Percentiles rank a stretch among this genome's conserved stretches.
phyloP scores from a whole-genome alignment of 2,888 invertebrate genomes.

The Phaonia tiefii region DNA sequence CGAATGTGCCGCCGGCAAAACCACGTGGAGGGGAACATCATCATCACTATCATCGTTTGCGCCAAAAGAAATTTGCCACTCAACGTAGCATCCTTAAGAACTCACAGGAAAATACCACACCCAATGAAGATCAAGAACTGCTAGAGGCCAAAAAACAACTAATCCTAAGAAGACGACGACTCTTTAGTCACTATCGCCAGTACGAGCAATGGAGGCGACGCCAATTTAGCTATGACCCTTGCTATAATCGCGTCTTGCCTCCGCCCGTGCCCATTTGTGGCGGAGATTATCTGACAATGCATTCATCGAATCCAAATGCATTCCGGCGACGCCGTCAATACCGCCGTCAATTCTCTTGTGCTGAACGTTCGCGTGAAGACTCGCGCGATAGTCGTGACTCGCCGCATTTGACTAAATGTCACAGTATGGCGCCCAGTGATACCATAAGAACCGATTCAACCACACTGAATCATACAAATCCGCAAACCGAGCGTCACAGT shows the following conservation, averaged over 20 bases:
- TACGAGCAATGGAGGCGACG: constrained; percentile 80
- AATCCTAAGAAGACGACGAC: constrained; percentile 77
- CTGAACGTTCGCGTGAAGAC: constrained; percentile 77
- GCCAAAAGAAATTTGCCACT: constrained; percentile 74
- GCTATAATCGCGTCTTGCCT: constrained; percentile 77
- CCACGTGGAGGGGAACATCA: constrained; percentile 4
- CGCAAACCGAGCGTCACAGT: constrained; percentile 69
- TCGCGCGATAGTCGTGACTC: constrained; percentile 79
- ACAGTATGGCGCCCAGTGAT: constrained; percentile 75
- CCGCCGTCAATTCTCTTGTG: constrained; percentile 79
- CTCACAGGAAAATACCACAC: constrained; percentile 72
- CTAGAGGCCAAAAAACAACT: constrained; percentile 78
- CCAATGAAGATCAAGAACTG: constrained; percentile 76
- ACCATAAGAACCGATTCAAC: constrained; percentile 75
- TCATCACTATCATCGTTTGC: constrained; percentile 52
- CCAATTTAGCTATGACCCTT: constrained; percentile 80
- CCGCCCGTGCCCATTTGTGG: constrained; percentile 70
- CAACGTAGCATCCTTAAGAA: constrained; percentile 77
- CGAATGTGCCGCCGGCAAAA: constrained; percentile 48
- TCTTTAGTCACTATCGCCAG: constrained; percentile 80
- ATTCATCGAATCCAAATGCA: constrained; percentile 69
- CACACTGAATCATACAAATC: constrained; percentile 71
- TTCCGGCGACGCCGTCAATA: constrained; percentile 78
- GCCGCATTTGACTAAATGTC: constrained; percentile 73
- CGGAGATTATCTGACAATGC: constrained; percentile 64